Evolutionary conservation across 2,888 invertebrate species (phyloP).

Genomic region (Dugesia japonica): DNA sequence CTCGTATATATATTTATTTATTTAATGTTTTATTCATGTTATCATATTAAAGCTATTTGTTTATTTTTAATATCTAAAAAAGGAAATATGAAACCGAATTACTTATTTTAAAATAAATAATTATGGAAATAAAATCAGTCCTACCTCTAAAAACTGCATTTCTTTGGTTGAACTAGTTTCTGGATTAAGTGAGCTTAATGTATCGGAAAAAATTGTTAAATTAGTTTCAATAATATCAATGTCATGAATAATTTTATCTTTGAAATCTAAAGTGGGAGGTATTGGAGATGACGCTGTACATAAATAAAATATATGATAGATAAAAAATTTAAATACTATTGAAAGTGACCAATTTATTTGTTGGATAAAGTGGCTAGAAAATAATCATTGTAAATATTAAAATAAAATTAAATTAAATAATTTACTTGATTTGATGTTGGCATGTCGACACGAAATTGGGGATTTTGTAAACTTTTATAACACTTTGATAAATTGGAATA

Average conservation of each 20-base stretch:
- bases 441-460: neutral
- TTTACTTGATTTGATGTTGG: neutral
- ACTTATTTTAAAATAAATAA: too few relatives aligned
- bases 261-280: neutral
- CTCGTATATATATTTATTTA: too few relatives aligned
- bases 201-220: neutral
- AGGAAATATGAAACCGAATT: too few relatives aligned
- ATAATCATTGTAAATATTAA: neutral
- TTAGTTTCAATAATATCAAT: neutral
- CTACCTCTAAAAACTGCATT: neutral
- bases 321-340: neutral
- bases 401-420: neutral
- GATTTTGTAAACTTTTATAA: neutral
- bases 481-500: neutral
- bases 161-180: neutral
- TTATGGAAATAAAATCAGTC: neutral
- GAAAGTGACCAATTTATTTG: neutral
- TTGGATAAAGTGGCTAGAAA: neutral
- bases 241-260: slow-evolving; percentile 4
- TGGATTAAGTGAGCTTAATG: neutral
- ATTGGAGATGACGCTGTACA: too few relatives aligned
- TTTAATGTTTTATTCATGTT: too few relatives aligned
- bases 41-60: too few relatives aligned
- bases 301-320: too few relatives aligned
- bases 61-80: too few relatives aligned